A percentile compares a stretch with the other conserved stretches of the same genome.
Evolutionary conservation across 92 coral and sea anemone species (phyloP).

Genomic region (Pocillopora grandis): DNA sequence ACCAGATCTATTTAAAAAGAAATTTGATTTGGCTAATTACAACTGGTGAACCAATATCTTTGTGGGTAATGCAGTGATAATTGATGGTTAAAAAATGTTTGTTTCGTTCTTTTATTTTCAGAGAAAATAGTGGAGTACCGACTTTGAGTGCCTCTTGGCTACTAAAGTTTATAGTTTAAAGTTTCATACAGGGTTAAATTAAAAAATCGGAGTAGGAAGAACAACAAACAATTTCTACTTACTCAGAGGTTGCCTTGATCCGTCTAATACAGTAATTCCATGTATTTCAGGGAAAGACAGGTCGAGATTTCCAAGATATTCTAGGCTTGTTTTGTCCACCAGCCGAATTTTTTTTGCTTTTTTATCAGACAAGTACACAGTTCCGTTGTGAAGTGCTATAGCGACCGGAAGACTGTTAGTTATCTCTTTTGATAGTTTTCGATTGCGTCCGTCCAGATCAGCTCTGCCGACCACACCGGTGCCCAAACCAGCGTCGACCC

Average conservation of each 20-base stretch:
- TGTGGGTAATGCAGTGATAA: background rate
- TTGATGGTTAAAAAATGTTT: no score
- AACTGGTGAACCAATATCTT: background rate
- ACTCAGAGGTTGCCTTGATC: background rate
- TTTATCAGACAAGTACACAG: background rate
- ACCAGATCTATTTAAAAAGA: background rate
- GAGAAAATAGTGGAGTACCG: no score
- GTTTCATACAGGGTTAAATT: no score
- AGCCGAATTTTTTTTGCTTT: background rate
- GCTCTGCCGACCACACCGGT: background rate
- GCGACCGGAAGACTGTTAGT: background rate
- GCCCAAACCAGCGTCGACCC: background rate
- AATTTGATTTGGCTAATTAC: background rate
- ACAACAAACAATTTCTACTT: background rate
- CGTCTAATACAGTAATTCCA: background rate
- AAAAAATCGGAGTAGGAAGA: background rate
- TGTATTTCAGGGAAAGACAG: background rate
- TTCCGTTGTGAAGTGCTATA: background rate
- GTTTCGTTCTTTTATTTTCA: no score
- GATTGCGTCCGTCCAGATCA: constrained; percentile 4
- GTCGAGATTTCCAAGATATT: background rate
- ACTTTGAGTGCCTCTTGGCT: no score
- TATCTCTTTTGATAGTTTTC: background rate
- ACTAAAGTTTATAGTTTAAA: no score
- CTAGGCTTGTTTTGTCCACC: background rate